Percentiles rank a stretch among this genome's conserved stretches.
Evolutionary conservation across 2,113 vertebrate species (phyloP).

Genomic region (Chascanopsetta lugubris): DNA sequence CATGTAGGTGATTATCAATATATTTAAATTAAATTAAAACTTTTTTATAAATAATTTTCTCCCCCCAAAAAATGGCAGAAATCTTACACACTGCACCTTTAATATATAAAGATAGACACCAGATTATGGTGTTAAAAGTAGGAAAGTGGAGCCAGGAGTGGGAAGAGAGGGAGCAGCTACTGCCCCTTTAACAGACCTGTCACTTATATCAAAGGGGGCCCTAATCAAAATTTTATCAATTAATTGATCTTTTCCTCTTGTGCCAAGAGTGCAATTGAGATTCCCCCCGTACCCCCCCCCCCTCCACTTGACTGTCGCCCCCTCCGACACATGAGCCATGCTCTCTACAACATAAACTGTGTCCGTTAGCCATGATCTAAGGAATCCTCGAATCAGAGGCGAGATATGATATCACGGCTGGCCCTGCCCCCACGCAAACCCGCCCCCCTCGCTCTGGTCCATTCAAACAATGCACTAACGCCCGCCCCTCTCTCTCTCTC

Average conservation of each 20-base stretch:
- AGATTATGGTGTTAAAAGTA: conserved; percentile 22
- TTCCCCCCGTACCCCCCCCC: conserved; percentile 33
- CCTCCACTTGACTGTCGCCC: conserved; percentile 17
- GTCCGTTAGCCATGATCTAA: conserved; percentile 79
- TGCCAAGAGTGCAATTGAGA: conserved; percentile 62
- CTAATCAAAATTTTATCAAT: conserved; percentile 82
- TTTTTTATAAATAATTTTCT: too few relatives aligned
- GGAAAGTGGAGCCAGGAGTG: conserved; percentile 25
- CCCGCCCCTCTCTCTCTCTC: conserved; percentile 13
- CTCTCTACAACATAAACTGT: conserved; percentile 68
- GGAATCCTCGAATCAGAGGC: conserved; percentile 60
- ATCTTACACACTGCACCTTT: too few relatives aligned
- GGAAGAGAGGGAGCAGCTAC: conserved; percentile 47
- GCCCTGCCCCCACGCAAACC: conserved; percentile 53
- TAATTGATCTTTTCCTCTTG: conserved; percentile 81
- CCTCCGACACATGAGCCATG: conserved; percentile 21
- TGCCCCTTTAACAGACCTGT: conserved; percentile 60
- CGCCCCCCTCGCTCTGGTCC: conserved; percentile 35
- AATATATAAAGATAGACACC: too few relatives aligned
- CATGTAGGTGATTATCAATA: too few relatives aligned
- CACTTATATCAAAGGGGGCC: conserved; percentile 71
- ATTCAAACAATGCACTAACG: conserved; percentile 33
- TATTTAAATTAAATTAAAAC: too few relatives aligned
- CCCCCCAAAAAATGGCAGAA: too few relatives aligned
- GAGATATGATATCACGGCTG: conserved; percentile 68